Evolutionary conservation across 2,113 vertebrate genomes (phyloP).

Genomic region (Prunella himalayana): DNA sequence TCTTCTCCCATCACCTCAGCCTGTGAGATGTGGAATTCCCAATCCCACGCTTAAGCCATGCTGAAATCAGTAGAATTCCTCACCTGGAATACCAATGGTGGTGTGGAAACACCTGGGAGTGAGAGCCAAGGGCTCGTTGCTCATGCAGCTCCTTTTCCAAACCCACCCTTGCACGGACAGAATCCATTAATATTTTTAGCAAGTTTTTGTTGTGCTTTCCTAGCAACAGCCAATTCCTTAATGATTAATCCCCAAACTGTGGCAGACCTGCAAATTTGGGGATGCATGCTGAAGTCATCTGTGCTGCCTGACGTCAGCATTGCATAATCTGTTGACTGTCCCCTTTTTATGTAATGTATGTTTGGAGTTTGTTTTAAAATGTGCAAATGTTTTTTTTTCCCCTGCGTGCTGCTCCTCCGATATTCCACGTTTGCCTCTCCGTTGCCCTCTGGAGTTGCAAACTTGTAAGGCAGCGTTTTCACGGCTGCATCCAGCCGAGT

Average conservation of each 20-base stretch:
- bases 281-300: background rate
- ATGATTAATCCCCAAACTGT: background rate
- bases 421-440: slow-evolving; percentile 53
- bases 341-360: slow-evolving; percentile 63
- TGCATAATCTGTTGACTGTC: slow-evolving; percentile 43
- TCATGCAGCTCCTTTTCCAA: background rate
- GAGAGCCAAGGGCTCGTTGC: background rate
- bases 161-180: background rate
- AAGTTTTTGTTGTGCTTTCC: background rate
- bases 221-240: background rate
- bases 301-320: background rate
- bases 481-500: background rate
- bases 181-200: background rate
- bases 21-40: background rate
- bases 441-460: slow-evolving; percentile 72
- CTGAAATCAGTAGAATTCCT: background rate
- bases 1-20: background rate
- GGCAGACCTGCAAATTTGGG: background rate
- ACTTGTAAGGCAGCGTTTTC: background rate
- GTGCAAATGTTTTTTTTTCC: slow-evolving; percentile 31
- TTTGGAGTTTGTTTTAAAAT: slow-evolving; percentile 69
- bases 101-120: background rate
- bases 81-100: background rate
- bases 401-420: slow-evolving; percentile 3
- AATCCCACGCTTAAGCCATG: fast-evolving